Base-by-base conservation (phyloP, 1,140 invertebrate species). In the Panagrolaimus sp. region DNA sequence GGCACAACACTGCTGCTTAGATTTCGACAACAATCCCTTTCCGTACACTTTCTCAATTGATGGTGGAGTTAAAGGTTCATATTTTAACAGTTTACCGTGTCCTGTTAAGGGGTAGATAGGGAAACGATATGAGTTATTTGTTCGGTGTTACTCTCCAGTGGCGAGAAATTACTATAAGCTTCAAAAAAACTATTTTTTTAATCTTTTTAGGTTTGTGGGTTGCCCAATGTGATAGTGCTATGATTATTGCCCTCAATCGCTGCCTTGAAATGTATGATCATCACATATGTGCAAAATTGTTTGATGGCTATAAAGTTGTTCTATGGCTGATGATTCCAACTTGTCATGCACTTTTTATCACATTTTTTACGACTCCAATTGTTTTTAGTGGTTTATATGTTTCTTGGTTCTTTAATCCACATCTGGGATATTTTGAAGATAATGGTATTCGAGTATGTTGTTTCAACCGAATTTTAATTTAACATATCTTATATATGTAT, bases 211-310 rank as follows among this genome's bases (percentile, higher is more conserved):
- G 32, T 38, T 68, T 65, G n/a, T 70, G 68, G 68, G 71, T 24
- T 43, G 68, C 62, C 4, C 38, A 28, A 24, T 68, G 65, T 6
- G n/a, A 70, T 26, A 43, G n/a, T 15, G 17, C 63, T 5, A 28
- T 70, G 21, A 43, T 70, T 28, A 21, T 70, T n/a, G 58, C 45
- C 28, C 15, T 70, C 28, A 70, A 70, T n/a, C 63, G 68, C 12
- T 70, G 68, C 43, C 43, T 28, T 43, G 68, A 70, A 38, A 26
- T 70, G 26, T 45, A 28, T 17, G 32, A 32, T 38, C 28, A 55
- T 5, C 43, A 67, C 1, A 32, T 21, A 17, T 67, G 67, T 21
- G 38, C 38, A 17, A 14, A 28, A 21, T 15, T 70, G n/a, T 70
- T 70, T 21, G 63, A 55, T 4, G 43, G 26, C 17, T 44, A 43